Evolutionary conservation across 2,797 vertebrate species (phyloP).

Genomic region (Coranthus polyacanthus): DNA sequence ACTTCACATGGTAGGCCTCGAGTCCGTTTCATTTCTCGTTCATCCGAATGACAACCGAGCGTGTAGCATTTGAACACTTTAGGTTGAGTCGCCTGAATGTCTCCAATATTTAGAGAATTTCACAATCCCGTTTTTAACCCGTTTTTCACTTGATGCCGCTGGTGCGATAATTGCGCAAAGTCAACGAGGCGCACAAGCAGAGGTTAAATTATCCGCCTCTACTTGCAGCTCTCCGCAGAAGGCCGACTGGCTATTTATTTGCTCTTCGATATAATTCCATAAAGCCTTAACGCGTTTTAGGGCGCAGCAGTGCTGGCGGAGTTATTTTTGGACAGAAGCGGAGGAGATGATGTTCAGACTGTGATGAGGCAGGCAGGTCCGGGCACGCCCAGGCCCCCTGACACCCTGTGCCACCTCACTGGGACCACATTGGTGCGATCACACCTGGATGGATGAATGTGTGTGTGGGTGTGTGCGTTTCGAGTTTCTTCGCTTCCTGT

Average conservation of each 20-base stretch:
- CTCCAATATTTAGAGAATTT: too few species aligned
- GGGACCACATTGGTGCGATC: conserved; percentile 80
- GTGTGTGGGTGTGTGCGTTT: conserved; percentile 18
- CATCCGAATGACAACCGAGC: background rate
- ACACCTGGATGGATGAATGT: conserved; percentile 62
- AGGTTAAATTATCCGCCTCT: background rate
- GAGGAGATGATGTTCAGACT: conserved; percentile 52
- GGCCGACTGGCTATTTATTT: background rate
- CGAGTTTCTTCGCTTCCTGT: conserved; percentile 7
- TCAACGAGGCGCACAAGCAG: too few species aligned
- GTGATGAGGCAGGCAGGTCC: conserved; percentile 79
- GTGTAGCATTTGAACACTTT: too few species aligned
- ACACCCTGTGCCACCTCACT: conserved; percentile 65
- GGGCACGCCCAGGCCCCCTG: conserved; percentile 77
- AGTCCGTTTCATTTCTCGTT: background rate
- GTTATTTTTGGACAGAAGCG: conserved; percentile 30
- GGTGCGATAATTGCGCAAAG: background rate
- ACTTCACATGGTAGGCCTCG: conserved; percentile 13
- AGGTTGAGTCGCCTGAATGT: too few species aligned
- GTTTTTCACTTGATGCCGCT: background rate
- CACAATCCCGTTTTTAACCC: too few species aligned
- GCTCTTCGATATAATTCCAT: background rate
- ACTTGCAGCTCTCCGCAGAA: background rate
- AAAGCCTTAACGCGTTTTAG: background rate
- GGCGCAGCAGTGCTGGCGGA: background rate